phyloP scores from a whole-genome alignment of 2,888 invertebrate species.

The Drosophila rellima region DNA sequence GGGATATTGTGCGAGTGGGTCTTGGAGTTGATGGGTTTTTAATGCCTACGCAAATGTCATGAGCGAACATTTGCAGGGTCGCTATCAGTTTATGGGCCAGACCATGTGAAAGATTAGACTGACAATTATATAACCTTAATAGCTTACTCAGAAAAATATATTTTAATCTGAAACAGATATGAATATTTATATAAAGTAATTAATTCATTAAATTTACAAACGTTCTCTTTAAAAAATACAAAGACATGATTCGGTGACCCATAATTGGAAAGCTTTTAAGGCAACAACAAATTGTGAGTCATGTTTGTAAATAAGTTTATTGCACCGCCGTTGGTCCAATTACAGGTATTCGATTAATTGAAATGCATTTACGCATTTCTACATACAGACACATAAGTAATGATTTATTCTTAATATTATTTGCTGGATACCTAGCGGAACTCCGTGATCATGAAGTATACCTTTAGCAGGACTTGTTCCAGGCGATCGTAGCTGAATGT shows the following conservation, averaged over 20 bases:
- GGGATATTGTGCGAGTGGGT: constrained; percentile 22
- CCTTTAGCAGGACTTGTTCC: constrained; percentile 55
- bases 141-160: not conserved
- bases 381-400: constrained; percentile 15
- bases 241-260: constrained; percentile 45
- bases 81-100: constrained; percentile 17
- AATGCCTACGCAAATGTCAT: constrained; percentile 73
- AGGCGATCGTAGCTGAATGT: constrained; percentile 52
- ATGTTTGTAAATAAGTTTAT: constrained; percentile 66
- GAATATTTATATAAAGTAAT: not conserved
- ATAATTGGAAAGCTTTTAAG: constrained; percentile 23
- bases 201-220: constrained; percentile 10
- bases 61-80: constrained; percentile 72
- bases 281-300: constrained; percentile 10
- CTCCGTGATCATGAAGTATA: constrained; percentile 65
- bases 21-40: constrained; percentile 68
- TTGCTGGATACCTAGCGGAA: constrained; percentile 25
- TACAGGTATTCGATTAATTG: constrained; percentile 43
- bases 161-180: not conserved
- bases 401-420: constrained; percentile 3
- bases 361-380: constrained; percentile 21
- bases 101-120: constrained; percentile 40
- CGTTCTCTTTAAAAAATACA: constrained; percentile 7
- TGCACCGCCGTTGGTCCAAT: constrained; percentile 56
- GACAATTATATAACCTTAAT: constrained; percentile 21